These are phyloP conservation scores for Taphrorychus bicolor DNA, from an alignment of 2,888 invertebrate genomes.

Conservation along the genomic window DNA sequence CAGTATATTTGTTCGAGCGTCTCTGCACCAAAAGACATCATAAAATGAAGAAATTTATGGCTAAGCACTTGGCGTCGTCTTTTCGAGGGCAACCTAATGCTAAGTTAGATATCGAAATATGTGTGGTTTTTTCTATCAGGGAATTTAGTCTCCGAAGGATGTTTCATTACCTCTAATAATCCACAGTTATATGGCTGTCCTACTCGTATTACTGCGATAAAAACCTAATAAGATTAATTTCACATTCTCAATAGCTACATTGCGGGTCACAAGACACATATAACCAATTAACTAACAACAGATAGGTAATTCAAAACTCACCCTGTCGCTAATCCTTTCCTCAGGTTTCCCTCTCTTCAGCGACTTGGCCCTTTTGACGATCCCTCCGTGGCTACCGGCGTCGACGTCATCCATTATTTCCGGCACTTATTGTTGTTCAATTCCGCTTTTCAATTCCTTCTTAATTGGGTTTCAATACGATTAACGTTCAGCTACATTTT, in stretches of 20 bases:
- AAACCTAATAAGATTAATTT: not conserved
- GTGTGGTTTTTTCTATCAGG: no score
- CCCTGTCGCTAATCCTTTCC: slow-evolving; percentile 77
- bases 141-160: no score
- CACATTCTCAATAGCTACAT: not conserved
- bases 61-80: not conserved
- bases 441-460: slow-evolving; percentile 25
- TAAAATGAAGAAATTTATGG: not conserved
- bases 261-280: no score
- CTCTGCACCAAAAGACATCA: not conserved
- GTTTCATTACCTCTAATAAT: no score
- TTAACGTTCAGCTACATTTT: not conserved
- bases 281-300: not conserved
- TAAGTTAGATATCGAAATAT: not conserved
- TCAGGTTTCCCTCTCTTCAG: slow-evolving; percentile 82
- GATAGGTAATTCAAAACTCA: slow-evolving; percentile 61
- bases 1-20: not conserved
- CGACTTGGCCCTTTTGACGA: slow-evolving; percentile 78
- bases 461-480: not conserved
- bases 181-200: no score
- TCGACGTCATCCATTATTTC: slow-evolving; percentile 46
- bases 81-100: no score
- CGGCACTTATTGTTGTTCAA: slow-evolving; percentile 4
- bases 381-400: slow-evolving; percentile 44
- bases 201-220: no score